These are phyloP conservation scores for Nibea coibor DNA, from an alignment of 2,113 vertebrate genomes.

Conservation along the genomic window DNA sequence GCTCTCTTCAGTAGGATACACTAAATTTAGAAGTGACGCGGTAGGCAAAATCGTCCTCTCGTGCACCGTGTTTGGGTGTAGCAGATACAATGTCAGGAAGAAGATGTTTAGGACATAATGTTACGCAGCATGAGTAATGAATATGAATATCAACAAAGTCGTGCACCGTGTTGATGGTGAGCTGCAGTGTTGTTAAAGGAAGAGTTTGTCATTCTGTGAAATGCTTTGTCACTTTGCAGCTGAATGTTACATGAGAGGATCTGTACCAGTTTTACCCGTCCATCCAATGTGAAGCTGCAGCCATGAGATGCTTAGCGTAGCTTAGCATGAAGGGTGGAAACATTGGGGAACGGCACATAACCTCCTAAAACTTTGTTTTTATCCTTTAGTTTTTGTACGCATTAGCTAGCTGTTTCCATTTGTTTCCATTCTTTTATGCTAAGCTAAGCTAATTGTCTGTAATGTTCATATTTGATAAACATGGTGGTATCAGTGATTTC, in stretches of 20 bases:
- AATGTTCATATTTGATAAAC: too few species aligned
- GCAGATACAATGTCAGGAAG: not conserved
- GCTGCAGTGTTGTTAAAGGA: not conserved
- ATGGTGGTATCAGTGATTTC: too few species aligned
- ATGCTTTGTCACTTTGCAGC: not conserved
- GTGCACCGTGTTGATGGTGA: not conserved
- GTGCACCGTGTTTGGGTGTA: not conserved
- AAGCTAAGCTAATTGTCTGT: too few species aligned
- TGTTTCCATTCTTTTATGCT: too few species aligned
- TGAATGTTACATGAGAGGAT: not conserved
- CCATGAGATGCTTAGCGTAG: not conserved
- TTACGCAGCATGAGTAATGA: not conserved
- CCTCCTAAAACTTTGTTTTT: too few species aligned
- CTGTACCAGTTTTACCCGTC: not conserved
- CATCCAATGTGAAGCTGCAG: not conserved
- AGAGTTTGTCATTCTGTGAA: not conserved
- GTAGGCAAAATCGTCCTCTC: not conserved
- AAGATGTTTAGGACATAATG: not conserved
- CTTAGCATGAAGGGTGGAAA: not conserved
- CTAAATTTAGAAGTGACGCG: constrained; percentile 16
- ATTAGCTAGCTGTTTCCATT: too few species aligned
- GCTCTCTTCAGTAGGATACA: not conserved
- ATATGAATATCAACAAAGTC: not conserved
- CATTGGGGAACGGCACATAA: too few species aligned
- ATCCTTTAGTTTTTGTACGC: too few species aligned